Evolutionary conservation across 2,113 vertebrate genomes (phyloP), one percentile per base, ranked within the genome.

Genomic region (Brachypteracias leptosomus): DNA sequence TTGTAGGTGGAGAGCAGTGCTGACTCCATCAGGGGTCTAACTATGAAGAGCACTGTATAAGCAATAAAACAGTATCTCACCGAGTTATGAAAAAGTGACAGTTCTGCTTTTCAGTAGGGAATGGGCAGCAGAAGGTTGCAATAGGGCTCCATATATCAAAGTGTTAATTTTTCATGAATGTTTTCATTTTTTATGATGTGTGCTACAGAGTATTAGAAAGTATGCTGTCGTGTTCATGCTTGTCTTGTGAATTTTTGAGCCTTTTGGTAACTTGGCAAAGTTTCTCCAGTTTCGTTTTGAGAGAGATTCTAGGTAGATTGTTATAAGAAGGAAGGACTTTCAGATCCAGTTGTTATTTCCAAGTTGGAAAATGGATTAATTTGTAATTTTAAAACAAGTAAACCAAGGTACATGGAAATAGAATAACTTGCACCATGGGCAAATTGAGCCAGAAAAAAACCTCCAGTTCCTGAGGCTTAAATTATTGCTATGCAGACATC

Each of bases 331-430:
- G 38, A 46, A 77, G 24, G 78, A 89, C 47, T 63, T 88, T 42
- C 36, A n/a, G 36, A 70, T 46, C 49, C 42, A 81, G 11, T 42
- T 73, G 16, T 66, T 92, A 36, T 67, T 93, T 89, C 46, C 65
- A 44, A 73, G 92, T 55, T 83, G 44, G 75, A 74, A 93, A 73
- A 85, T 33, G 4, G 21, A 67, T 79, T 81, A 66, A 88, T 40
- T 46, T 44, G 22, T 42, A 42, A 24, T 38, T 81, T 84, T 92
- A 63, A 88, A 90, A 75, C 42, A 71, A 75, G 61, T 5, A 70
- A 59, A 77, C 13, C 2, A 54, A 89, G 33, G 36, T 77, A 65
- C 0, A 0, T 24, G 16, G 38, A 36, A 86, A 72, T 3, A 59
- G 22, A 91, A 29, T 46, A 79, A 85, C 11, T 75, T 90, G 28